phyloP scores from a whole-genome alignment of 2,888 invertebrate genomes.

The Pollenia griseotomentosa region DNA sequence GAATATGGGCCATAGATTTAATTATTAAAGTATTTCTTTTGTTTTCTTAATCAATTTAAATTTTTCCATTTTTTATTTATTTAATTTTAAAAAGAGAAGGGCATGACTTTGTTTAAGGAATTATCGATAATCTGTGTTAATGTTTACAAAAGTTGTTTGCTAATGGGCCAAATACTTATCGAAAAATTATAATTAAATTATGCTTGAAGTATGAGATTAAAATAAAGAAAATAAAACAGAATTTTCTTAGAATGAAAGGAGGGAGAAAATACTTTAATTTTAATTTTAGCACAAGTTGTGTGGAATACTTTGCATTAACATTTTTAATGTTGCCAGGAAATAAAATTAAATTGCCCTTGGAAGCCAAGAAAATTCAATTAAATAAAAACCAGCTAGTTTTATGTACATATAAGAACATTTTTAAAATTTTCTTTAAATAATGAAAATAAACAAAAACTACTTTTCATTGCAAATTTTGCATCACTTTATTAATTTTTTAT shows the following conservation, averaged over 20 bases:
- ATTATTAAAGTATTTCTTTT: neutral
- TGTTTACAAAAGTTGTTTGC: slow-evolving; percentile 53
- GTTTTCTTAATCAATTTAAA: neutral
- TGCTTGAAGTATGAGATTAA: slow-evolving; percentile 32
- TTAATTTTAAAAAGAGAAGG: neutral
- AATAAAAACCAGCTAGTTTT: no score
- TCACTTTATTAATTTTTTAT: no score
- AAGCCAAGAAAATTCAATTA: no score
- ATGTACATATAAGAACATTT: no score
- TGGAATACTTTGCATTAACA: neutral
- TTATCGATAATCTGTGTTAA: slow-evolving; percentile 54
- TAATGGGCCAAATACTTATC: slow-evolving; percentile 47
- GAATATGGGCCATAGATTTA: no score
- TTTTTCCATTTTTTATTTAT: neutral
- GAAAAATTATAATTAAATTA: slow-evolving; percentile 53
- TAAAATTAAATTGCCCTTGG: no score
- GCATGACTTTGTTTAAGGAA: slow-evolving; percentile 30
- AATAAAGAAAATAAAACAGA: neutral
- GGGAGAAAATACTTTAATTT: slow-evolving; percentile 16
- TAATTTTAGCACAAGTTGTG: neutral
- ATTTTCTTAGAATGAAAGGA: neutral
- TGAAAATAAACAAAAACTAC: no score
- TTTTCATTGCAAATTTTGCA: no score
- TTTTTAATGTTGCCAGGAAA: no score
- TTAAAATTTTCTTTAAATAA: no score